Base-by-base conservation (phyloP, 2,113 vertebrate species). In the Rattus norvegicus region DNA sequence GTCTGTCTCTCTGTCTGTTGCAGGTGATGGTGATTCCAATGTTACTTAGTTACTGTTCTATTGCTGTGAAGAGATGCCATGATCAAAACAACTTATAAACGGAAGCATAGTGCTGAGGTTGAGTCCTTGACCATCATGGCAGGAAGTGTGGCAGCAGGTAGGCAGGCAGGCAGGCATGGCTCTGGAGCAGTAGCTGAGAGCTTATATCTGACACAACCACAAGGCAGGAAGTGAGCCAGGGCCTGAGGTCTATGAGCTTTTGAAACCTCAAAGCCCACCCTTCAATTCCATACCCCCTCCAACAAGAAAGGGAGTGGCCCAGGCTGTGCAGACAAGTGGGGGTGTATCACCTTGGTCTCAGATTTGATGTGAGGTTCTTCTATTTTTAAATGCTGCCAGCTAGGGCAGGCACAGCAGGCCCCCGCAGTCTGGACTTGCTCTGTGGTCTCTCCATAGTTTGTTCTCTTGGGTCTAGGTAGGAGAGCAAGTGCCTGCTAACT, bases 331-430 rank as follows among this genome's bases (percentile, higher is more conserved):
- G 72, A 39, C 26, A 30, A 16, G 30, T 59, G 26, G 73, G 22
- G 75, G 65, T 10, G 67, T 28, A 52, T 54, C 79, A 26, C 47
- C 54, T 17, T 30, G 61, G 54, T 49, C 39, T 30, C 13, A 28
- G 14, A 93, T 30, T 67, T 89, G 17, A 61, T 28, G 5, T 16
- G 47, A 54, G 76, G 20, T 9, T 75, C 54, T 72, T 94, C 77
- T 95, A 36, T 88, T 90, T 95, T 95, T 92, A 88, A 92, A 39
- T 19, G 52, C 1, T 73, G n/a, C 93, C 72, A 85, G 54, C 59
- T 52, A 52, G 61, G n/a, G 12, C 65, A 56, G 91, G 90, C 19
- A 33, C 10, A 87, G 72, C 7, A 63, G 19, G 80, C 24, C 43
- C 49, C 72, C 2, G 14, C 49, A 75, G 87, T 59, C 33, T 19